phyloP scores from a whole-genome alignment of 2,113 vertebrate genomes.

The Lichenostomus cassidix region DNA sequence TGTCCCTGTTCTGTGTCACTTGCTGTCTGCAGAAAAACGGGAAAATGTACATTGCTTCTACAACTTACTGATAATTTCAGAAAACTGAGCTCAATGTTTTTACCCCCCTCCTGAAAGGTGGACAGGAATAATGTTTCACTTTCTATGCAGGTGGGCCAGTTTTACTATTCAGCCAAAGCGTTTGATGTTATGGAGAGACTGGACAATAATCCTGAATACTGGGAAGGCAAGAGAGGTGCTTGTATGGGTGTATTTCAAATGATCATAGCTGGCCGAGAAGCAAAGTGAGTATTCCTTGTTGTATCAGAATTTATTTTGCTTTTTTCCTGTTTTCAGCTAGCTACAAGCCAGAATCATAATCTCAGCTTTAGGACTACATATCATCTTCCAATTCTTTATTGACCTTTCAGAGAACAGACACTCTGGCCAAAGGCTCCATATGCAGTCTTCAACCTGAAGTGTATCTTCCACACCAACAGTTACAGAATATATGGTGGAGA shows the following conservation, averaged over 20 bases:
- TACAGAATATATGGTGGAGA: not conserved
- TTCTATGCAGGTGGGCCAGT: slow-evolving; percentile 91
- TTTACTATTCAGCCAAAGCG: slow-evolving; percentile 94
- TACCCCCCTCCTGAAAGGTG: not conserved
- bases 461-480: not conserved
- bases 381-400: not conserved
- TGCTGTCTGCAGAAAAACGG: not conserved
- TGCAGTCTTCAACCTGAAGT: not conserved
- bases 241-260: slow-evolving; percentile 97
- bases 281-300: slow-evolving; percentile 80
- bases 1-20: not conserved
- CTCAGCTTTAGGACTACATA: not conserved
- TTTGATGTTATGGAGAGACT: slow-evolving; percentile 93
- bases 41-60: not conserved
- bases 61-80: not conserved
- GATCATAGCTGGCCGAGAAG: slow-evolving; percentile 91
- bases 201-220: slow-evolving; percentile 90
- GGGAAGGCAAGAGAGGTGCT: slow-evolving; percentile 96
- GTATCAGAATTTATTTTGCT: not conserved
- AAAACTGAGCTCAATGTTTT: not conserved
- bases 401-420: not conserved
- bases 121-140: slow-evolving; percentile 5
- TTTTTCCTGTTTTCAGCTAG: not conserved
- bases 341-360: not conserved
- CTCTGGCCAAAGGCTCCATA: not conserved